Base-by-base conservation (phyloP, 1,140 invertebrate genomes). In the Danaus plexippus region DNA sequence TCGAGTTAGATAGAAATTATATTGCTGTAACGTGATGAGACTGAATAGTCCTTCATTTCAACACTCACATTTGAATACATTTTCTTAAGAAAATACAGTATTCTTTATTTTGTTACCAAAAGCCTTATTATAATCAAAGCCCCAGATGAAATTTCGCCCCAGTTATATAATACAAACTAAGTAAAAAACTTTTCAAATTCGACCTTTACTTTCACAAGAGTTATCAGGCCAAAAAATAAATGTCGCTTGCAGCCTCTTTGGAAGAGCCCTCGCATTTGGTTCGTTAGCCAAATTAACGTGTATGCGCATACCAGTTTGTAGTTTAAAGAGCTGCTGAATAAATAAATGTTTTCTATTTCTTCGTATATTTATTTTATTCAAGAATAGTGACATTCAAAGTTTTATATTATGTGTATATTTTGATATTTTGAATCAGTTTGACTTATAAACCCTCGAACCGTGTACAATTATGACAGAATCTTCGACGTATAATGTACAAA, bases 221-320 rank as follows among this genome's bases (percentile, higher is more conserved):
- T 32, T n/a, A 15, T 18, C 42, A 56, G 55, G 61, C 65, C 57
- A 71, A 73, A 77, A 71, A 76, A 71, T 70, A 62, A 69, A 68
- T 60, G 69, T 69, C 54, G 63, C 64, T 59, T 59, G 61, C 68
- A 70, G 67, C 60, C 66, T 67, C 60, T 69, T 59, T 65, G 50
- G 63, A 63, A 77, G 73, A 55, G 76, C 73, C 57, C 73, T 80
- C 56, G 64, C 47, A 51, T 75, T 66, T 72, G 77, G 71, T 77
- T 75, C 76, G 74, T 79, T 79, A 77, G 65, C 69, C 61, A 80
- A 77, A 78, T 80, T 75, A 82, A 76, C 76, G 73, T 73, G 73
- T 75, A 75, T 75, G 57, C 64, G 54, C 60, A 61, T 55, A 73
- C 69, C 66, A 67, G 71, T 74, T 71, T 72, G 54, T 54, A 64